Base-by-base conservation (phyloP, 1,140 invertebrate species). In the Cotesia glomerata region DNA sequence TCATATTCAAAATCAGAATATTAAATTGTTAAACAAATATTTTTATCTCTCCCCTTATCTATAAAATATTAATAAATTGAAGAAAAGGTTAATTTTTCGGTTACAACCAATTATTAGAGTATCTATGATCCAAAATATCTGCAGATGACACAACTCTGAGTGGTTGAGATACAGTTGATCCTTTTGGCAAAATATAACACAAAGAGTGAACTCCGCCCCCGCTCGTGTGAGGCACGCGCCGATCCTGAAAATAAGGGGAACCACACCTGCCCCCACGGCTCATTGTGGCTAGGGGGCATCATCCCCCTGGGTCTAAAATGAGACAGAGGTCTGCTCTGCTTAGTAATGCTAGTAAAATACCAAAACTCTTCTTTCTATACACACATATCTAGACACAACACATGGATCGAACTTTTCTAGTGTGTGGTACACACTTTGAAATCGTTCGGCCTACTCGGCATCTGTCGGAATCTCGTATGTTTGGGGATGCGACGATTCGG, bases 141-240 rank as follows among this genome's bases (percentile, higher is more conserved):
- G 39, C 39, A 45, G 39, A 45, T 45, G 39, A 45, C 39, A 7
- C 39, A 45, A 45, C 11, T 11, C 11, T 45, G 39, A 45, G 39
- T 39, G 5, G 36, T 39, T 39, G 36, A 39, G 36, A 39, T 39
- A 39, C 5, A 39, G 36, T 45, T 45, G 39, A 45, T 54, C 63
- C 35, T 64, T 61, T 56, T n/a, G 58, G 72, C 56, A 76, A 75
- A 76, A 78, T 79, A 80, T 77, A 78, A 77, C 11, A 45, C 39
- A 77, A 79, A 79, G 75, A 65, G 69, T 64, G 72, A 69, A 79
- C 79, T 77, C 84, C 86, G 85, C 86, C 86, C 79, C 82, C 85
- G 84, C 86, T 86, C 85, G 86, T 87, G 86, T 86, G 83, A 80
- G 86, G 84, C 86, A 87, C 86, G 86, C 86, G 86, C 80, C 83